Evolutionary conservation across 1,140 invertebrate genomes (phyloP).

Genomic region (Neodiprion lecontei): DNA sequence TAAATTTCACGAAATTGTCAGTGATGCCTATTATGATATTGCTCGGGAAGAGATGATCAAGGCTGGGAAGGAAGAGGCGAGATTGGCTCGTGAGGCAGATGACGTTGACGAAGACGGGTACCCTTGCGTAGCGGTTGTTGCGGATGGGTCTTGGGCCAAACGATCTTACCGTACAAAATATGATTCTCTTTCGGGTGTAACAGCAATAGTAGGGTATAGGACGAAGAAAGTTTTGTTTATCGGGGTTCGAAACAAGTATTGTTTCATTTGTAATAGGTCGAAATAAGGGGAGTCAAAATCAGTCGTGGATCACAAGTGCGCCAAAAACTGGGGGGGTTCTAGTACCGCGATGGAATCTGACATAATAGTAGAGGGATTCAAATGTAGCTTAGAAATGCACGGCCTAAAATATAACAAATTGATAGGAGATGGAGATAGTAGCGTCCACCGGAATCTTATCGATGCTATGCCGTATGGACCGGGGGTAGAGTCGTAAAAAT

Average conservation of each 20-base stretch:
- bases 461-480: conserved; percentile 27
- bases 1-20: too few relatives aligned
- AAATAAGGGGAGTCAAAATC: too few relatives aligned
- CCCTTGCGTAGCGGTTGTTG: conserved; percentile 45
- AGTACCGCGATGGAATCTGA: too few relatives aligned
- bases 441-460: conserved; percentile 42
- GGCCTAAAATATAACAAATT: conserved; percentile 43
- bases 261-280: too few relatives aligned
- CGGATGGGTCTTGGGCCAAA: conserved; percentile 47
- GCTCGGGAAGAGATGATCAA: too few relatives aligned
- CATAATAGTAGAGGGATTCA: conserved; percentile 10
- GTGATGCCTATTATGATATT: too few relatives aligned
- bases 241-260: too few relatives aligned
- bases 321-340: too few relatives aligned
- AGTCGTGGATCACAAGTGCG: too few relatives aligned
- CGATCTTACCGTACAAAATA: conserved; percentile 43
- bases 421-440: conserved; percentile 53
- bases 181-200: conserved; percentile 43
- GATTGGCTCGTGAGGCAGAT: conserved; percentile 22
- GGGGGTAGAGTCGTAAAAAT: conserved; percentile 37
- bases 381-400: conserved; percentile 41
- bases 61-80: too few relatives aligned
- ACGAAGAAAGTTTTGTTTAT: too few relatives aligned
- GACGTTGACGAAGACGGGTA: conserved; percentile 42
- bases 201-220: background rate